Conservation (phyloP, 2,888 invertebrate species). For the Carterocephalus palaemon region DNA sequence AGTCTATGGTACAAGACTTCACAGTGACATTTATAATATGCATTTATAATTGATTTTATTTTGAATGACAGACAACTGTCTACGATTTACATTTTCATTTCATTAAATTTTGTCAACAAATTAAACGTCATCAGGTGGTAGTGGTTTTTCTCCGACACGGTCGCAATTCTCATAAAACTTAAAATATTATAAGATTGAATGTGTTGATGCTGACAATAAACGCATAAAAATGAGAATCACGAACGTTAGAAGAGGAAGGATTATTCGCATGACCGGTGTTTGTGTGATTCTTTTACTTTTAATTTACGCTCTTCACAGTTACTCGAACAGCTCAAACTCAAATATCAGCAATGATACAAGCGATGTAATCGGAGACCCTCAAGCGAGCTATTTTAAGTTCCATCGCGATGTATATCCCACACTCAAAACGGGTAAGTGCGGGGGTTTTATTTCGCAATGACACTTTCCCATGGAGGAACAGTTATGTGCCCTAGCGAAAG, state of each 20-base stretch:
- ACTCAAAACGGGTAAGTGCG: constrained; percentile 56
- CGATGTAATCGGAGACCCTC: constrained; percentile 39
- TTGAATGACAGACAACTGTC: too few relatives aligned
- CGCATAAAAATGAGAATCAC: constrained; percentile 78
- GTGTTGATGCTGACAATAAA: constrained; percentile 39
- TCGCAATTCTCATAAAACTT: neutral
- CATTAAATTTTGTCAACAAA: neutral
- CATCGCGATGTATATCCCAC: constrained; percentile 63
- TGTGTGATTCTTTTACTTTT: constrained; percentile 78
- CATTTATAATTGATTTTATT: too few relatives aligned
- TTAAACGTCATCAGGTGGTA: constrained; percentile 14
- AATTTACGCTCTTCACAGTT: constrained; percentile 81
- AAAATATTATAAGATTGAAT: constrained; percentile 28
- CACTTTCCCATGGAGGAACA: constrained; percentile 29
- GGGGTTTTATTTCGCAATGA: constrained; percentile 7
- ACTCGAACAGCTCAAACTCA: constrained; percentile 61
- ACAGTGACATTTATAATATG: too few relatives aligned
- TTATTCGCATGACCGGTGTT: constrained; percentile 74
- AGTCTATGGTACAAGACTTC: too few relatives aligned
- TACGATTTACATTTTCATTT: neutral
- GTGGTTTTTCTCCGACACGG: constrained; percentile 7
- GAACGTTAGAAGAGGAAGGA: constrained; percentile 79
- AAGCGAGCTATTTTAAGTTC: constrained; percentile 50
- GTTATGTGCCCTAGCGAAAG: constrained; percentile 40
- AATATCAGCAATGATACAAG: constrained; percentile 46